phyloP scores from a whole-genome alignment of 2,113 vertebrate species.

The Alces alces region DNA sequence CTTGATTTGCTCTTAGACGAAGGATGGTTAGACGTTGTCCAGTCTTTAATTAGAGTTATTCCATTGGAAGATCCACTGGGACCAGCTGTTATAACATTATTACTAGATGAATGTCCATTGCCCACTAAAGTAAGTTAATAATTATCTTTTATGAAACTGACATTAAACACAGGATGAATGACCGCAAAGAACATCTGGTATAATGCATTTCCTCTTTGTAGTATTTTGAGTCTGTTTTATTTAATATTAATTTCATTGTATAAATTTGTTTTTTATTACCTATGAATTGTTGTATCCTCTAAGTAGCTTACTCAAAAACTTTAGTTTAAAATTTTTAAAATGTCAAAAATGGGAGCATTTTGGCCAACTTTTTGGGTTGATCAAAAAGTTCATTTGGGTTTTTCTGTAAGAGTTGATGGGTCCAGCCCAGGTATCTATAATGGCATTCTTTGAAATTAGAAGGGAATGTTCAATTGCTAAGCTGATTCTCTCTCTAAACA shows the following conservation, averaged over 20 bases:
- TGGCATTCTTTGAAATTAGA: constrained; percentile 34
- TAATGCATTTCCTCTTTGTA: background rate
- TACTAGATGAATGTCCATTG: constrained; percentile 96
- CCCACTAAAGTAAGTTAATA: constrained; percentile 93
- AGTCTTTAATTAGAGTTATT: constrained; percentile 98
- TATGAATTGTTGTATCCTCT: background rate
- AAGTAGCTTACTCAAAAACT: background rate
- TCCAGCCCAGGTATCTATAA: background rate
- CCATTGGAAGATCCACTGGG: constrained; percentile 97
- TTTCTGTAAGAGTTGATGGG: background rate
- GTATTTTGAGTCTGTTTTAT: constrained; percentile 15
- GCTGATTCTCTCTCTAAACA: constrained; percentile 29
- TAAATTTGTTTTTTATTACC: constrained; percentile 33
- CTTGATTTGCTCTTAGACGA: constrained; percentile 88
- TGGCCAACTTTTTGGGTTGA: background rate
- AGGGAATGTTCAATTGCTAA: background rate
- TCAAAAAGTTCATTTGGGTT: background rate
- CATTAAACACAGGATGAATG: background rate
- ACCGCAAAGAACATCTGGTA: constrained; percentile 10
- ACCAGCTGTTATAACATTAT: constrained; percentile 97
- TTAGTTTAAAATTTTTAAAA: constrained; percentile 1
- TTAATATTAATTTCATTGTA: constrained; percentile 5
- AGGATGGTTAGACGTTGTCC: constrained; percentile 98
- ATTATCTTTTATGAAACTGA: constrained; percentile 29
- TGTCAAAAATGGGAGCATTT: constrained; percentile 36